Evolutionary conservation across 2,888 invertebrate genomes (phyloP).

Genomic region (Eupithecia subumbrata): DNA sequence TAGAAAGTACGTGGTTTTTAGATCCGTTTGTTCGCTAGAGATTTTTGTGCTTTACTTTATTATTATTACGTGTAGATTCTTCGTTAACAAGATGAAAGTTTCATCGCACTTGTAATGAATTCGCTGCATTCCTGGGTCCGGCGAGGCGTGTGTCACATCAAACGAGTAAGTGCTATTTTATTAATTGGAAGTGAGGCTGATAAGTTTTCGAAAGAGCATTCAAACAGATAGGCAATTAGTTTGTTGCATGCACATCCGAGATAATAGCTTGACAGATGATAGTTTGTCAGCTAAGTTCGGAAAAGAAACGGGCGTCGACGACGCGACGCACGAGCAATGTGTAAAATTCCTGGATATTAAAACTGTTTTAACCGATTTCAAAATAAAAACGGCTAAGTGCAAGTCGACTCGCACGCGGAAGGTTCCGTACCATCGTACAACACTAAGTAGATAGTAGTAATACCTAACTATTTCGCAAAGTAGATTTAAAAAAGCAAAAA

Average conservation of each 20-base stretch:
- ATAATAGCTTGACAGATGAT: not conserved
- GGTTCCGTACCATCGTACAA: too few relatives aligned
- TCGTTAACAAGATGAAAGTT: constrained; percentile 79
- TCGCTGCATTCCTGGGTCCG: constrained; percentile 61
- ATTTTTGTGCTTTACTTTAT: constrained; percentile 74
- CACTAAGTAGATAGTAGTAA: too few relatives aligned
- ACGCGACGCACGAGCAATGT: too few relatives aligned
- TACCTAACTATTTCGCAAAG: too few relatives aligned
- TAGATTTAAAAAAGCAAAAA: too few relatives aligned
- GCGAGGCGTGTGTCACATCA: constrained; percentile 27
- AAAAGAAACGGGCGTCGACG: not conserved
- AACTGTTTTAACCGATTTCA: too few relatives aligned
- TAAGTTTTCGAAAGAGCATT: constrained; percentile 2
- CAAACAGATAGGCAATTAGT: not conserved
- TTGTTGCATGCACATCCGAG: not conserved
- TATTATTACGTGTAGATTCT: constrained; percentile 68
- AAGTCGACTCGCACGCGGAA: too few relatives aligned
- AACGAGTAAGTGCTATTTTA: constrained; percentile 1
- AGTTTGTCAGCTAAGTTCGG: not conserved
- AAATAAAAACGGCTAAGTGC: too few relatives aligned
- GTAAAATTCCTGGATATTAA: too few relatives aligned
- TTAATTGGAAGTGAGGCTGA: not conserved
- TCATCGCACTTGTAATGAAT: constrained; percentile 70
- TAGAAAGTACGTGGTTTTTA: constrained; percentile 77
- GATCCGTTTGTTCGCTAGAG: constrained; percentile 60